phyloP scores from a whole-genome alignment of 2,113 vertebrate genomes.

The Zosterops pallidus region DNA sequence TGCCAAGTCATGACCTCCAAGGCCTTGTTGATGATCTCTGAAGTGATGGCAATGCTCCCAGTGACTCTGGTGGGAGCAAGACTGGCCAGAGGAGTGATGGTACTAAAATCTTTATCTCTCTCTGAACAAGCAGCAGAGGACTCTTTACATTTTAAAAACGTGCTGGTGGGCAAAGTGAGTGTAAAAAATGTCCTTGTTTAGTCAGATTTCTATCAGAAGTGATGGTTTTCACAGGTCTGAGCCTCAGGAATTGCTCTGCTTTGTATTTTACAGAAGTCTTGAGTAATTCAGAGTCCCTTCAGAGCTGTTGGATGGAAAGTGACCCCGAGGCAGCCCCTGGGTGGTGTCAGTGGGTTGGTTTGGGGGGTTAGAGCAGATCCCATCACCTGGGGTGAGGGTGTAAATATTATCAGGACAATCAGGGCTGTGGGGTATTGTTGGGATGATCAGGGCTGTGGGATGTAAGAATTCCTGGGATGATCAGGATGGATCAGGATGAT shows the following conservation, averaged over 20 bases:
- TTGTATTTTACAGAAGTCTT: background rate
- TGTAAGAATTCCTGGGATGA: too few species aligned
- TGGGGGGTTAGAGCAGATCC: background rate
- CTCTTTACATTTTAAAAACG: background rate
- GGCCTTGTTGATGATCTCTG: background rate
- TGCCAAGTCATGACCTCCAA: background rate
- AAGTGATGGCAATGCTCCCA: constrained; percentile 5
- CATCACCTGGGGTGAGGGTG: background rate
- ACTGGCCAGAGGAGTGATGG: background rate
- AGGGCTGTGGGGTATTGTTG: rapidly evolving
- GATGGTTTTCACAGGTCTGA: background rate
- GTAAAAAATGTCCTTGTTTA: background rate
- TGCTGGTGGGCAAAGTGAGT: background rate
- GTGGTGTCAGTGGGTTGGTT: background rate
- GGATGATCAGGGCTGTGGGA: background rate
- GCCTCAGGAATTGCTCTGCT: background rate
- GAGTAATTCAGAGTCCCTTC: background rate
- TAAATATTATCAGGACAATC: too few species aligned
- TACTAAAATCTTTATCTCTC: background rate
- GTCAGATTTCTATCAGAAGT: background rate
- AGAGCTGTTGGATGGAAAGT: background rate
- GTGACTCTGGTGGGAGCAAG: background rate
- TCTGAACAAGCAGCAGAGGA: background rate
- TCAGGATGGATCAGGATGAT: too few species aligned
- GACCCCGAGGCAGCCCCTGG: background rate